Conservation (phyloP, 2,113 vertebrate species). For the Trinectes maculatus region DNA sequence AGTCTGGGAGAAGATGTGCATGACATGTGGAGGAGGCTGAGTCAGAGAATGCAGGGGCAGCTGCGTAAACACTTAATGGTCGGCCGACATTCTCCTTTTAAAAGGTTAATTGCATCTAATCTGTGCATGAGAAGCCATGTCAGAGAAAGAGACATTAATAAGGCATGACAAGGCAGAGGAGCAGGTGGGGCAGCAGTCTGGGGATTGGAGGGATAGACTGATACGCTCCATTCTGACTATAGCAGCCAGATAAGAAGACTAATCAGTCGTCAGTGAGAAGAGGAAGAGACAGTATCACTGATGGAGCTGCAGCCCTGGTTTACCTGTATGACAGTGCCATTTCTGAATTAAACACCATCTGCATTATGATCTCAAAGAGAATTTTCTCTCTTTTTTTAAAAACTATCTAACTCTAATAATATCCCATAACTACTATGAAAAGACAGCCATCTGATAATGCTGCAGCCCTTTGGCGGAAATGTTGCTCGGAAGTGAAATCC, state of each 20-base stretch:
- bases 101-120: conserved; percentile 82
- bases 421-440: conserved; percentile 47
- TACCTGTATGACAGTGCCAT: conserved; percentile 47
- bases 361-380: conserved; percentile 49
- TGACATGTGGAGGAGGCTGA: conserved; percentile 1
- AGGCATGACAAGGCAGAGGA: conserved; percentile 69
- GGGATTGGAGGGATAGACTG: conserved; percentile 41
- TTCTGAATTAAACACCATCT: conserved; percentile 60
- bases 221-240: conserved; percentile 49
- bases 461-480: conserved; percentile 61
- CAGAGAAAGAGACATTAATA: conserved; percentile 73
- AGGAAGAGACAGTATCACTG: conserved; percentile 28
- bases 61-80: conserved; percentile 68
- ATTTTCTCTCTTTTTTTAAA: conserved; percentile 49
- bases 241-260: conserved; percentile 59
- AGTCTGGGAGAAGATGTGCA: conserved; percentile 8
- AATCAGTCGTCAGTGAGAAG: conserved; percentile 59
- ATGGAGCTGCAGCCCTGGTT: conserved; percentile 27
- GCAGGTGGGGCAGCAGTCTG: conserved; percentile 57
- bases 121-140: conserved; percentile 63
- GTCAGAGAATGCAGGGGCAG: conserved; percentile 3
- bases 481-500: conserved; percentile 53
- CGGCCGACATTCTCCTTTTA: conserved; percentile 54
- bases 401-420: conserved; percentile 63
- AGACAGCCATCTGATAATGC: conserved; percentile 65